Evolutionary conservation across 2,113 vertebrate species (phyloP).

Genomic region (Coptodon rendalli): DNA sequence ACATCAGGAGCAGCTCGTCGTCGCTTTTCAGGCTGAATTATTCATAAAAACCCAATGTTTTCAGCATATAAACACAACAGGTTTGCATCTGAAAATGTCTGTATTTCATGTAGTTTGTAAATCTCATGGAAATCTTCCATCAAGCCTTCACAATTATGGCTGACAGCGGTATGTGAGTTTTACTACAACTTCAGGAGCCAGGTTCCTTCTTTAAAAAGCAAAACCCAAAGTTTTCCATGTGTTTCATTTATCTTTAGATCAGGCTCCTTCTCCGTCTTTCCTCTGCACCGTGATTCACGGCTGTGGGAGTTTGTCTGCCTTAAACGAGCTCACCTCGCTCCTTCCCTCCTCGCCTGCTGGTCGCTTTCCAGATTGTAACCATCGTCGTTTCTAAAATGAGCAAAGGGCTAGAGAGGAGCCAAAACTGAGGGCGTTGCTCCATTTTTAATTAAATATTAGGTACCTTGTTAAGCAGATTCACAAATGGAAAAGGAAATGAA

Average conservation of each 20-base stretch:
- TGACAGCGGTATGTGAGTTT: accelerated
- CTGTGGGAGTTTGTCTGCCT: neutral
- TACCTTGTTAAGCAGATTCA: neutral
- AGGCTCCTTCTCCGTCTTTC: neutral
- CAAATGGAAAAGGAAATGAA: neutral
- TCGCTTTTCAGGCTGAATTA: neutral
- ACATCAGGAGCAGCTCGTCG: neutral
- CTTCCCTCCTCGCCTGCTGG: neutral
- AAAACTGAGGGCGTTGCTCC: neutral
- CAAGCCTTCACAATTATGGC: neutral
- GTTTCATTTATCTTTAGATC: neutral
- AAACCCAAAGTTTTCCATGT: neutral
- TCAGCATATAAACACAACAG: neutral
- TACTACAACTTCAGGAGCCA: neutral
- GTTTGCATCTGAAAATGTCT: neutral
- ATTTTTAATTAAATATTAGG: neutral
- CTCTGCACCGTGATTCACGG: neutral
- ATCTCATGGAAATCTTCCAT: neutral
- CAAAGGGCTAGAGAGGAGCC: neutral
- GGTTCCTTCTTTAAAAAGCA: neutral
- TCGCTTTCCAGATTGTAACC: neutral
- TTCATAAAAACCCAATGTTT: neutral
- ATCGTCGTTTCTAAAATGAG: neutral
- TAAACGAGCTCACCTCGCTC: neutral
- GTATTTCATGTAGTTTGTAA: neutral